Conservation (phyloP, 2,888 invertebrate genomes). For the Noctua janthe region DNA sequence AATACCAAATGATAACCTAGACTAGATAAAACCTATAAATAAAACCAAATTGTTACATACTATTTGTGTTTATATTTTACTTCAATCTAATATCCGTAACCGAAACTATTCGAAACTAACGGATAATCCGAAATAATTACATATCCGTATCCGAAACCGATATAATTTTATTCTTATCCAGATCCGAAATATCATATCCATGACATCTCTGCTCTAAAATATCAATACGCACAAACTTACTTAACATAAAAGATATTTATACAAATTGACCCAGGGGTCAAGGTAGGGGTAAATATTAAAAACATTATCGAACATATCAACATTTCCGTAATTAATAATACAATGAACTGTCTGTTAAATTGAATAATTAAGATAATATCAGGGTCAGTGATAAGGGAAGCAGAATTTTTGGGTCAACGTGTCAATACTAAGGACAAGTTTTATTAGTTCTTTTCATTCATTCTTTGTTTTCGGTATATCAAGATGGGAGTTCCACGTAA, state of each 20-base stretch:
- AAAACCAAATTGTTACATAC: too few species aligned
- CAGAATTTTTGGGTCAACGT: constrained; percentile 56
- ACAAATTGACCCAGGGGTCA: constrained; percentile 54
- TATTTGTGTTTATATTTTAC: too few species aligned
- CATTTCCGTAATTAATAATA: constrained; percentile 68
- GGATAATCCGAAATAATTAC: too few species aligned
- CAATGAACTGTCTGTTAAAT: constrained; percentile 67
- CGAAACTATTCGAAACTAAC: too few species aligned
- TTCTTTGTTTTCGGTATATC: constrained; percentile 11
- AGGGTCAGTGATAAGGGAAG: constrained; percentile 49
- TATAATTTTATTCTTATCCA: too few species aligned
- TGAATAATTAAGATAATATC: constrained; percentile 58
- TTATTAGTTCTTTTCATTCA: background rate
- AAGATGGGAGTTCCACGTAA: background rate
- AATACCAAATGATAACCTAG: too few species aligned
- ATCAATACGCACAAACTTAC: background rate
- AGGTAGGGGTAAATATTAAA: constrained; percentile 50
- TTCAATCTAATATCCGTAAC: too few species aligned
- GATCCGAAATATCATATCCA: too few species aligned
- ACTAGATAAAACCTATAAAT: too few species aligned
- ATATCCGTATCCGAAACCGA: too few species aligned
- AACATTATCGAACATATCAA: constrained; percentile 52
- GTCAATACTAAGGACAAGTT: constrained; percentile 42
- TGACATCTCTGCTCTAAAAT: too few species aligned
- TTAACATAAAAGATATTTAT: constrained; percentile 7